Evolutionary conservation across 2,797 vertebrate genomes (phyloP).

Genomic region (Lepus townsendii): DNA sequence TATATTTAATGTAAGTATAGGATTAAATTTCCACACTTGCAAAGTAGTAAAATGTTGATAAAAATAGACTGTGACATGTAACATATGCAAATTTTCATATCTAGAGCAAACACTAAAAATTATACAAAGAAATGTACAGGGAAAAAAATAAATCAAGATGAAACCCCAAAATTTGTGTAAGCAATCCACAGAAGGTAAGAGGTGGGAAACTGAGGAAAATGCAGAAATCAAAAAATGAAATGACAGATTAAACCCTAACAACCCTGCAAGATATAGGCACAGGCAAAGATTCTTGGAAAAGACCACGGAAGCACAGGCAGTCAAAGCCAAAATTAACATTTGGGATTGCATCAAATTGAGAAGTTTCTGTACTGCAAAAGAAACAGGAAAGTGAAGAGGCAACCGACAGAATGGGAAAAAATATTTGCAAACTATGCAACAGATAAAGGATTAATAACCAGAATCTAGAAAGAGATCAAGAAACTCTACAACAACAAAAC

Average conservation of each 20-base stretch:
- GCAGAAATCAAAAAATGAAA: background rate
- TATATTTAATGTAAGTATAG: background rate
- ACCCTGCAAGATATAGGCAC: no score
- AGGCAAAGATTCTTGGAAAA: no score
- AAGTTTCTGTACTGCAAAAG: no score
- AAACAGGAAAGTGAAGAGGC: no score
- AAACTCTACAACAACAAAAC: no score
- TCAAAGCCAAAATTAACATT: no score
- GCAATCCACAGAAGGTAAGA: background rate
- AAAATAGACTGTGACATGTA: background rate
- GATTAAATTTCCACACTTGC: slow-evolving; percentile 27
- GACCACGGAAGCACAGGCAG: no score
- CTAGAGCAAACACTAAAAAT: background rate
- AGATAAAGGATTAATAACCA: no score
- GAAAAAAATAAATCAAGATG: slow-evolving; percentile 12
- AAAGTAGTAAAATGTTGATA: slow-evolving; percentile 1
- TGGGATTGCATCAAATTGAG: no score
- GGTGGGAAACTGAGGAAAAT: background rate
- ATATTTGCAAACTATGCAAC: no score
- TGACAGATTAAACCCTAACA: background rate
- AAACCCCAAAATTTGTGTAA: slow-evolving; percentile 13
- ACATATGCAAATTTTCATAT: background rate
- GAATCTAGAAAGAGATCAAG: no score
- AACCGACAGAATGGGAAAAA: no score
- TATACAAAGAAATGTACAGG: background rate